Base-by-base conservation (phyloP, 2,113 vertebrate species). In the Amblyornis subalaris region DNA sequence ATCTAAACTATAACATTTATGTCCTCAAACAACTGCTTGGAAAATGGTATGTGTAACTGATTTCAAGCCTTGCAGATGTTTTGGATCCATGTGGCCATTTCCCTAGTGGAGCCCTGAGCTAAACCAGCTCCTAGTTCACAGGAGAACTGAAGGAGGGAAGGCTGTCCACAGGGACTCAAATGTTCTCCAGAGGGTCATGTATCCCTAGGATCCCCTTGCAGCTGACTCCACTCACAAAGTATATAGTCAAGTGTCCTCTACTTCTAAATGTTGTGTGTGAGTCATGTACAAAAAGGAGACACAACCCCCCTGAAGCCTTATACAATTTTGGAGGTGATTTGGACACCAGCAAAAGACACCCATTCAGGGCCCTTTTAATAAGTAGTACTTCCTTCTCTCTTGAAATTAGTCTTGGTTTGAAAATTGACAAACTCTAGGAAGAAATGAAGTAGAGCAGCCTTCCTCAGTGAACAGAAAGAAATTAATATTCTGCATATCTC, bases 31-130 rank as follows among this genome's bases (percentile, higher is more conserved):
- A 60, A 61, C 57, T 70, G 14, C 25, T 83, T 83, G 58, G 53
- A 61, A 88, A 78, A 35, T 19, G 22, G 60, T 15, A 29, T 0
- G 0, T 31, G 12, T 48, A 74, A 24, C 22, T 28, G 33, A 47
- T 65, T 80, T 86, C 28, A 73, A 72, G 50, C 19, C 45, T 62
- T 55, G 16, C 26, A 69, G 33, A 23, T 23, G 8, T 71, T 77
- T 54, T 78, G 38, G 24, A 48, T 60, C 10, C 14, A 26, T 1
- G 2, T 20, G 36, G 23, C 18, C 33, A 33, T 55, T 93, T 81
- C 9, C 12, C 7, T 17, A 15, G 12, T 8, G 10, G 29, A 54
- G 14, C 17, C 47, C 31, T 53, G 47, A 47, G 26, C 33, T 50
- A 29, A 74, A 25, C 6, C 9, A 44, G 10, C 58, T 90, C 21